A percentile compares a stretch with the other conserved stretches of the same genome.
phyloP scores from a whole-genome alignment of 2,113 vertebrate species.

The Cyanoliseus patagonus region DNA sequence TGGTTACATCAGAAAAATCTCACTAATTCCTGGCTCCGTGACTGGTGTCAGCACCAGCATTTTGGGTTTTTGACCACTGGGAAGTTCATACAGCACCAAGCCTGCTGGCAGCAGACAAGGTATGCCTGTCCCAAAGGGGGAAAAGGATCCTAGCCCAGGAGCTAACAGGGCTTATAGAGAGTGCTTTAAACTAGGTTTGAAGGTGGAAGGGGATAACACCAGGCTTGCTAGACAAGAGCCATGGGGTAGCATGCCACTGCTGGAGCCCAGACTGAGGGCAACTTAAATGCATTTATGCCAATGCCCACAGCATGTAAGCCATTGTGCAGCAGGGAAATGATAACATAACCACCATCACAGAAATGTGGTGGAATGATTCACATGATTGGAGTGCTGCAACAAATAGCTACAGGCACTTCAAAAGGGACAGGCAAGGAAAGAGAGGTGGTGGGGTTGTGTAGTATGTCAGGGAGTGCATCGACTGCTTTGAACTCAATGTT shows the following conservation, averaged over 20 bases:
- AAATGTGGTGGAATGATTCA: background rate
- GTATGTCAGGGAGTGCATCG: background rate
- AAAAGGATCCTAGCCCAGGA: background rate
- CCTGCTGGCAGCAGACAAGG: background rate
- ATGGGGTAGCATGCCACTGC: background rate
- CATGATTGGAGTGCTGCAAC: background rate
- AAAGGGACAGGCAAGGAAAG: background rate
- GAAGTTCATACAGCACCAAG: background rate
- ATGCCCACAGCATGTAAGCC: background rate
- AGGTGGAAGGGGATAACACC: background rate
- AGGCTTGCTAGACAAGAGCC: background rate
- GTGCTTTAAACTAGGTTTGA: background rate
- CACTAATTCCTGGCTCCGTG: background rate
- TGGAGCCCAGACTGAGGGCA: background rate
- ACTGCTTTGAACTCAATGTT: background rate
- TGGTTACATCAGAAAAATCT: background rate
- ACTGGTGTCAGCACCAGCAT: background rate
- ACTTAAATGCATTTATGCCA: background rate
- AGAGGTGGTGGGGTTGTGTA: background rate
- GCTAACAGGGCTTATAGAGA: background rate
- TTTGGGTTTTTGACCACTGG: background rate
- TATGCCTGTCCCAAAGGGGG: background rate
- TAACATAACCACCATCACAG: background rate
- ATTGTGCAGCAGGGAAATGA: background rate
- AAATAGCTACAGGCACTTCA: background rate